Conservation (phyloP, 2,888 invertebrate species). For the Eupithecia dodoneata region DNA sequence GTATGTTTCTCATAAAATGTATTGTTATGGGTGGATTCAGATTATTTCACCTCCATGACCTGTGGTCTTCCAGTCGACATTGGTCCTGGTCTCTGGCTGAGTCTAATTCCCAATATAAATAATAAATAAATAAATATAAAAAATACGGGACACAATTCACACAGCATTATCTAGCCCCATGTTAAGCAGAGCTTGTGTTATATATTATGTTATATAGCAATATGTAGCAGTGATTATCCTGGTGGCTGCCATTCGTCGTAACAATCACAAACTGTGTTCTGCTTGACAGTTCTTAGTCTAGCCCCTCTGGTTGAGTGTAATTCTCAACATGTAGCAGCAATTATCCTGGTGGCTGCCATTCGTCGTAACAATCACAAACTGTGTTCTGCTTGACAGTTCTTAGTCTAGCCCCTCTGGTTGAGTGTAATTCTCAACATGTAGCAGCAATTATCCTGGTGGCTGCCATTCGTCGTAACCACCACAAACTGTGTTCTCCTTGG, state of each 20-base stretch:
- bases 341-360: slow-evolving; percentile 20
- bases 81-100: not conserved
- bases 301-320: slow-evolving; percentile 8
- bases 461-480: slow-evolving; percentile 4
- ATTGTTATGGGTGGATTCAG: not conserved
- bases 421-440: slow-evolving; percentile 31
- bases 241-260: slow-evolving; percentile 11
- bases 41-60: too few species aligned
- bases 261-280: not conserved
- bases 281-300: not conserved
- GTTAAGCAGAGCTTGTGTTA: too few species aligned
- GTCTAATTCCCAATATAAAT: slow-evolving; percentile 16
- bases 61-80: too few species aligned
- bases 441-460: slow-evolving; percentile 27
- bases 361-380: not conserved
- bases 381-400: not conserved
- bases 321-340: slow-evolving; percentile 26
- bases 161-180: not conserved
- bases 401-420: not conserved
- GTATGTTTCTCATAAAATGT: not conserved
- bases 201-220: slow-evolving; percentile 26
- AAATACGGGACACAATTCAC: too few species aligned
- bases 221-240: slow-evolving; percentile 32
- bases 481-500: not conserved
- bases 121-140: too few species aligned